phyloP scores from a whole-genome alignment of 2,113 vertebrate genomes.

The Scolopax mira region DNA sequence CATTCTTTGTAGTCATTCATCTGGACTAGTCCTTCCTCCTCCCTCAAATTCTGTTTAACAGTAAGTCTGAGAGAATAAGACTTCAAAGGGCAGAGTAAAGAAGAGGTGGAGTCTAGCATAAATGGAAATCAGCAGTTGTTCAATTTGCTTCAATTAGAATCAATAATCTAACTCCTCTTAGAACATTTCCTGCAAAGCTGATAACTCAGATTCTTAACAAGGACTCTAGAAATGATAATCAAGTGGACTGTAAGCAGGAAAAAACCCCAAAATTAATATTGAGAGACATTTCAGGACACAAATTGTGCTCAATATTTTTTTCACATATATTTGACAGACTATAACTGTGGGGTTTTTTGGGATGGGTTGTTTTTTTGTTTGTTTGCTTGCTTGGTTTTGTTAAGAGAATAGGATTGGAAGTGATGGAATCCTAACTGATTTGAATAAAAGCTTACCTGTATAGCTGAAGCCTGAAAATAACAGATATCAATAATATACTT shows the following conservation, averaged over 20 bases:
- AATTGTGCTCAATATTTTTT: background rate
- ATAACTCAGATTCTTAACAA: background rate
- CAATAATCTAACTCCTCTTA: background rate
- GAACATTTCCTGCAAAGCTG: background rate
- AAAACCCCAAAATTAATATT: rapidly evolving
- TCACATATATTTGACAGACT: background rate
- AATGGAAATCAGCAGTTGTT: background rate
- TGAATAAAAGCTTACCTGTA: background rate
- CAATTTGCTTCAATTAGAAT: background rate
- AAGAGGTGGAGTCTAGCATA: background rate
- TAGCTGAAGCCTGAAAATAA: background rate
- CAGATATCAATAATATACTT: background rate
- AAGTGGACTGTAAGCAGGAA: background rate
- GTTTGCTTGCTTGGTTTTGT: background rate
- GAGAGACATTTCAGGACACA: background rate
- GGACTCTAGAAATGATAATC: background rate
- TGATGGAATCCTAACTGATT: background rate
- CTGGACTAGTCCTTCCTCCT: background rate
- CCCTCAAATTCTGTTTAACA: background rate
- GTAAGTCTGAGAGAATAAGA: background rate
- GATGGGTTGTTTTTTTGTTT: background rate
- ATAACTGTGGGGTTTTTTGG: background rate
- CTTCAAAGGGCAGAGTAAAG: background rate
- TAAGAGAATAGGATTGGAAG: background rate
- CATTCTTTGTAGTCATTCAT: background rate